Conservation (phyloP, 2,888 invertebrate species). For the Aporophyla nigra region DNA sequence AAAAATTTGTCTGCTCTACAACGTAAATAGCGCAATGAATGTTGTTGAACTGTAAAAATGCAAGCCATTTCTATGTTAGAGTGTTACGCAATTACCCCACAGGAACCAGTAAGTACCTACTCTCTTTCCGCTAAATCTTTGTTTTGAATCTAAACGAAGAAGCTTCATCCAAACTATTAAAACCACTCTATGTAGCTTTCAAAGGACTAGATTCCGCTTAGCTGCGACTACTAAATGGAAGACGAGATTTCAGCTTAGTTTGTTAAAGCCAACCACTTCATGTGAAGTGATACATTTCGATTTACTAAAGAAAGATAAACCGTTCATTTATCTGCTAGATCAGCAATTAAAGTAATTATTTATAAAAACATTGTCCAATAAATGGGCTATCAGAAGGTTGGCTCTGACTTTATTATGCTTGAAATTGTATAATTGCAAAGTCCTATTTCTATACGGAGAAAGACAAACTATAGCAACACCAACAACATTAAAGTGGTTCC, state of each 20-base stretch:
- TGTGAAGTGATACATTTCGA: neutral
- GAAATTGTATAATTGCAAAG: neutral
- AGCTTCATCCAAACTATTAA: constrained; percentile 1
- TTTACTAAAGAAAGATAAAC: constrained; percentile 2
- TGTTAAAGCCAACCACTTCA: constrained; percentile 21
- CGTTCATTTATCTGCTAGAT: neutral
- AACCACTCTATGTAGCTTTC: neutral
- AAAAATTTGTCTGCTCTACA: too few relatives aligned
- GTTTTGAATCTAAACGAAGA: constrained; percentile 3
- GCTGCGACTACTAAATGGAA: constrained; percentile 1
- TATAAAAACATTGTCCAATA: neutral
- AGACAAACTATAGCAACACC: too few relatives aligned
- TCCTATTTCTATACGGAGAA: too few relatives aligned
- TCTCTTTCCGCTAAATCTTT: neutral
- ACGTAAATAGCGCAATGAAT: too few relatives aligned
- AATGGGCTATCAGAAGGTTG: too few relatives aligned
- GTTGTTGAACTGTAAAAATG: too few relatives aligned
- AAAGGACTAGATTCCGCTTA: constrained; percentile 21
- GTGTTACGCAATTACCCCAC: too few relatives aligned
- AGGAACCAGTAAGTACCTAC: neutral
- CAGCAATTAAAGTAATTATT: too few relatives aligned
- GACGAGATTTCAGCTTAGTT: neutral
- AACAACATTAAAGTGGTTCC: too few relatives aligned
- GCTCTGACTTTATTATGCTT: neutral
- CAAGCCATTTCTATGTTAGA: too few relatives aligned